Conservation (phyloP, 2,797 vertebrate species). For the Microcaecilia unicolor region DNA sequence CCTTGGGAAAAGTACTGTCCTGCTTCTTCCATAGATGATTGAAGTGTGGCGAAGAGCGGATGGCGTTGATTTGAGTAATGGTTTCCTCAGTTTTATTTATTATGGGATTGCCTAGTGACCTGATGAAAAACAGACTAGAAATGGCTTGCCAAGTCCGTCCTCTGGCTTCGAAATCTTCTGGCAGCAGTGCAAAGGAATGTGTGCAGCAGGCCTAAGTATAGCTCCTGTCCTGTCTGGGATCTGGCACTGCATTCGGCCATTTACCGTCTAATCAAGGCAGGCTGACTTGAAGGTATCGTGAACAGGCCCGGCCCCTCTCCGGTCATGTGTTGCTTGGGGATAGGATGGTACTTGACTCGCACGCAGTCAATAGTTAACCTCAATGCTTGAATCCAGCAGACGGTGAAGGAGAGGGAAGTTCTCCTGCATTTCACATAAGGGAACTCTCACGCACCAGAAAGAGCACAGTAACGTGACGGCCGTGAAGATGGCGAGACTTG, state of each 20-base stretch:
- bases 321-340: background rate
- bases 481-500: no score
- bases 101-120: background rate
- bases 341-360: no score
- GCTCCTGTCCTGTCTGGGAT: background rate
- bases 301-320: background rate
- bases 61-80: no score
- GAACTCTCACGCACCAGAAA: no score
- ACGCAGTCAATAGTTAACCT: no score
- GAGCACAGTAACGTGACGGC: no score
- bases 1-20: no score
- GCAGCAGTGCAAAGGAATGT: conserved; percentile 3
- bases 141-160: conserved; percentile 10
- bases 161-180: conserved; percentile 10
- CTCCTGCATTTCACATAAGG: no score
- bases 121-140: conserved; percentile 21
- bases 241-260: conserved; percentile 8
- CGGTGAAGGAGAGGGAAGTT: no score
- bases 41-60: no score
- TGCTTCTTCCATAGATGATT: no score
- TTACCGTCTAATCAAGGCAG: conserved; percentile 2
- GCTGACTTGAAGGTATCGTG: background rate
- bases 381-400: no score
- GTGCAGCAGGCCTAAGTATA: conserved; percentile 10
- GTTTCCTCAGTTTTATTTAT: background rate